Evolutionary conservation across 2,113 vertebrate genomes (phyloP).

Genomic region (Vombatus ursinus): DNA sequence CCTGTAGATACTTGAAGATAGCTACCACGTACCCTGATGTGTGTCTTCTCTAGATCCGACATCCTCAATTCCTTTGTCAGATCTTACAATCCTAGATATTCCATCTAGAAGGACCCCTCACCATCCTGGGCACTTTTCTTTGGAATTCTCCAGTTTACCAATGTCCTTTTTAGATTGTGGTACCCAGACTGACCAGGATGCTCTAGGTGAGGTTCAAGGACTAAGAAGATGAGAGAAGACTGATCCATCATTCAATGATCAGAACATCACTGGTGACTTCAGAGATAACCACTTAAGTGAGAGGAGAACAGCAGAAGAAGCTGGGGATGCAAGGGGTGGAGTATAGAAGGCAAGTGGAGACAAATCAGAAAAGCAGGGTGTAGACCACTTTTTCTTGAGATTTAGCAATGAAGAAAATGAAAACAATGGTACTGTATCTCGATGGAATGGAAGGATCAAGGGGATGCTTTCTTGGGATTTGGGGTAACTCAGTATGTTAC

Average conservation of each 20-base stretch:
- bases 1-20: too few species aligned
- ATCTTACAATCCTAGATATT: neutral
- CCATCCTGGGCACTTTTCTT: neutral
- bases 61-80: neutral
- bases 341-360: neutral
- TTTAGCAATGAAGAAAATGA: neutral
- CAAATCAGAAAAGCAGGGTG: neutral
- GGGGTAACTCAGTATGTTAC: neutral
- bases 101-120: neutral
- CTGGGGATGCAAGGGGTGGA: neutral
- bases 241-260: neutral
- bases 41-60: neutral
- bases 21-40: too few species aligned
- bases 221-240: neutral
- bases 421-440: neutral
- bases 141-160: neutral
- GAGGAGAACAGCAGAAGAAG: neutral
- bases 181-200: neutral
- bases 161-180: too few species aligned
- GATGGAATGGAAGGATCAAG: neutral
- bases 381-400: neutral
- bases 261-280: neutral
- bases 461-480: neutral
- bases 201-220: neutral
- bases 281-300: neutral